Evolutionary conservation across 23 tunicate genomes (phyloP).

Genomic region (Diplosoma virens): DNA sequence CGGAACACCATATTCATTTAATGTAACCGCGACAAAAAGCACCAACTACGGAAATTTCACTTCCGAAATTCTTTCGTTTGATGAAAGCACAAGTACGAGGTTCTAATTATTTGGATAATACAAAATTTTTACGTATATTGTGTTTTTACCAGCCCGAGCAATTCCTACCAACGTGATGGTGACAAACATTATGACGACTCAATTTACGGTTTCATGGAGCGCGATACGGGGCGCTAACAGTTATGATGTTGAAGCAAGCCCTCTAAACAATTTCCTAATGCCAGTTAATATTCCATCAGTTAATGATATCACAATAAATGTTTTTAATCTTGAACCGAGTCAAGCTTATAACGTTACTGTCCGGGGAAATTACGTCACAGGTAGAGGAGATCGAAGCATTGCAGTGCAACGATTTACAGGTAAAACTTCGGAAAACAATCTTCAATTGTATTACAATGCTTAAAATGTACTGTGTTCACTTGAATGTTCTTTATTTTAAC

Average conservation of each 20-base stretch:
- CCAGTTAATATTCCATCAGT: background rate
- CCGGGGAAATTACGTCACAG: background rate
- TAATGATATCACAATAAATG: background rate
- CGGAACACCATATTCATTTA: background rate
- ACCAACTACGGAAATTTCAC: slow-evolving; percentile 30
- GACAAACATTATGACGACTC: background rate
- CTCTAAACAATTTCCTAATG: background rate
- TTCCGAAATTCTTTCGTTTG: background rate
- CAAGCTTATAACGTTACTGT: slow-evolving; percentile 16
- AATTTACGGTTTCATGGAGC: slow-evolving; percentile 24
- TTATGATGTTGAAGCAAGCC: background rate
- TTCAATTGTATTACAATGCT: too few relatives aligned
- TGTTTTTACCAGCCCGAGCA: too few relatives aligned
- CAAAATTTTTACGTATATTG: background rate
- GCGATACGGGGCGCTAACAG: slow-evolving; percentile 17
- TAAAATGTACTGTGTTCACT: too few relatives aligned
- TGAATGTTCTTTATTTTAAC: too few relatives aligned
- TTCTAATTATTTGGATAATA: too few relatives aligned
- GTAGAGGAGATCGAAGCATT: slow-evolving; percentile 8
- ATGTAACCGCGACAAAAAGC: background rate
- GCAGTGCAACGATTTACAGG: slow-evolving; percentile 31
- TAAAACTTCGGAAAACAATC: too few relatives aligned
- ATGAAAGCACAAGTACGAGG: slow-evolving; percentile 1
- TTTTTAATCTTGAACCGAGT: slow-evolving; percentile 2
- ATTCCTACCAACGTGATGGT: slow-evolving; percentile 8